These are phyloP conservation scores for Nycteola revayana DNA, from an alignment of 2,888 invertebrate genomes.

Conservation along the genomic window DNA sequence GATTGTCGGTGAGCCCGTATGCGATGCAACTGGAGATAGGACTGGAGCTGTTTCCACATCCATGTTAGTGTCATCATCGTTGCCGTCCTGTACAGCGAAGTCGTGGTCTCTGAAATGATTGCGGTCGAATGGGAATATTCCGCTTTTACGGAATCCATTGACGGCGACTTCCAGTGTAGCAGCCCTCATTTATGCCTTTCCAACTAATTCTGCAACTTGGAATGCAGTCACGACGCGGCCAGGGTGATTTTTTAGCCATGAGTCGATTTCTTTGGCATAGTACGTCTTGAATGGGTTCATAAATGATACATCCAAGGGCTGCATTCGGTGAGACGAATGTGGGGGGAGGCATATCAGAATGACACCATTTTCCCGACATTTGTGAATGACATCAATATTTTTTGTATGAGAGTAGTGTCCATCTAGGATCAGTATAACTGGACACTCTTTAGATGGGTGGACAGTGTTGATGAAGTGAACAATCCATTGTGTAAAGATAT, in stretches of 20 bases:
- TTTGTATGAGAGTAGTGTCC: too few relatives aligned
- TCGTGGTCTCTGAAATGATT: slow-evolving; percentile 7
- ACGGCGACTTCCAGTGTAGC: slow-evolving; percentile 1
- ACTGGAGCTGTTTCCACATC: not conserved
- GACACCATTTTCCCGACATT: not conserved
- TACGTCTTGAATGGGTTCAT: slow-evolving; percentile 8
- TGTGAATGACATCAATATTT: too few relatives aligned
- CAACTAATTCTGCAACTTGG: slow-evolving; percentile 3
- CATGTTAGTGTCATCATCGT: not conserved
- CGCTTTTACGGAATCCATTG: slow-evolving; percentile 5
- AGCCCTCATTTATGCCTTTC: slow-evolving; percentile 1
- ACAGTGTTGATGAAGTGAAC: not conserved
- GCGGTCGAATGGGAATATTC: slow-evolving; percentile 4
- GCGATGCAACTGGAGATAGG: not conserved
- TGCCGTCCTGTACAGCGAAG: slow-evolving; percentile 1
- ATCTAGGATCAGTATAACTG: not conserved
- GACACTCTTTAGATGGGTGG: not conserved
- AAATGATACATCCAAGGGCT: slow-evolving; percentile 10
- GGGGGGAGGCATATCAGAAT: slow-evolving; percentile 4
- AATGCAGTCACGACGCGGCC: not conserved
- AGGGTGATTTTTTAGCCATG: slow-evolving; percentile 1
- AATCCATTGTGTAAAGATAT: slow-evolving; percentile 27
- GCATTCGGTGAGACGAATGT: slow-evolving; percentile 8
- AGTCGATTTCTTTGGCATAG: slow-evolving; percentile 7
- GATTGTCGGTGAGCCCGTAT: not conserved